Conservation (phyloP, 1,140 invertebrate genomes). For the Adelges cooleyi region DNA sequence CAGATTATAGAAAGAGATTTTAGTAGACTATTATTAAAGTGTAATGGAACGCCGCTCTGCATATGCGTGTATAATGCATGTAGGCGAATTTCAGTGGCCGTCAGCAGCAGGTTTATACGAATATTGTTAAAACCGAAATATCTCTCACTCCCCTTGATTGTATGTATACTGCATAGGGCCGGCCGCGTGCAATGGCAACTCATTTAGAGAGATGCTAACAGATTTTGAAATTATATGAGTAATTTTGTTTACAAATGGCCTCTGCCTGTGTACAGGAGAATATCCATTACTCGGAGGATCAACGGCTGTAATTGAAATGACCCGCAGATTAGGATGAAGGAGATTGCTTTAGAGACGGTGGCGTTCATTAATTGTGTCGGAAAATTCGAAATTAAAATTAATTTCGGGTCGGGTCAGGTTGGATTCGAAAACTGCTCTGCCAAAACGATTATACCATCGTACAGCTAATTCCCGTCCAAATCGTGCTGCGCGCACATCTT, state of each 20-base stretch:
- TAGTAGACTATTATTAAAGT: conserved; percentile 23
- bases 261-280: not conserved
- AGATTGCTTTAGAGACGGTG: conserved; percentile 8
- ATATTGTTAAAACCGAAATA: conserved; percentile 26
- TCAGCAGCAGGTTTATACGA: conserved; percentile 10
- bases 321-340: conserved; percentile 19
- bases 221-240: conserved; percentile 28
- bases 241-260: conserved; percentile 26
- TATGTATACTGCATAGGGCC: too few relatives aligned
- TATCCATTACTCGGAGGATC: conserved; percentile 19
- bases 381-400: conserved; percentile 25
- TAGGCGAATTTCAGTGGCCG: not conserved
- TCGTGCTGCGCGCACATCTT: too few relatives aligned
- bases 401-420: conserved; percentile 17
- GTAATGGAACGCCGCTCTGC: conserved; percentile 6
- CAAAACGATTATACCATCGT: conserved; percentile 21
- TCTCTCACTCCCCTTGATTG: not conserved
- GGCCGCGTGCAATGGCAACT: too few relatives aligned
- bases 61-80: not conserved
- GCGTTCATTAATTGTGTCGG: conserved; percentile 21
- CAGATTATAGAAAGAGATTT: conserved; percentile 23
- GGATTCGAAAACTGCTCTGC: conserved; percentile 9
- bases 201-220: conserved; percentile 26
- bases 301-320: conserved; percentile 27
- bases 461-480: too few relatives aligned